Conservation (phyloP, 2,113 vertebrate genomes). For the Tringa solitaria region DNA sequence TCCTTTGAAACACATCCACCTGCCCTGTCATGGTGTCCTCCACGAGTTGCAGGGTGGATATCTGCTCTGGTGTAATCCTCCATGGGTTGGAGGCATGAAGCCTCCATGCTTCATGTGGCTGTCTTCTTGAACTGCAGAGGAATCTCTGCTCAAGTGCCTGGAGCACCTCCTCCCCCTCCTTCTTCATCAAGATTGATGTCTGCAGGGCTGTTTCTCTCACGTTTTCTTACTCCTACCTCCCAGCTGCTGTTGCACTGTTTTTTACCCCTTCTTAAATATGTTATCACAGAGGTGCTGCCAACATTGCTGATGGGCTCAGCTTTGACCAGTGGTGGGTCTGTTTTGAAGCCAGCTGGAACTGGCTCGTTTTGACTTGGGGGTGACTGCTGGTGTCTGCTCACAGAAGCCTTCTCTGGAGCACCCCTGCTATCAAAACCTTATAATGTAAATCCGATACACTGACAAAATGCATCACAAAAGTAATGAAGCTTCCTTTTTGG, state of each 20-base stretch:
- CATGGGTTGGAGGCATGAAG: background rate
- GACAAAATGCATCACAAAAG: background rate
- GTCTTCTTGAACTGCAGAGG: background rate
- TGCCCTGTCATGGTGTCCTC: background rate
- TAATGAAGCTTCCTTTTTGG: background rate
- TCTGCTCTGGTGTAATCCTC: background rate
- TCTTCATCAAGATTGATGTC: background rate
- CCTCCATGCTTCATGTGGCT: background rate
- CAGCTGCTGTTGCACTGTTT: background rate
- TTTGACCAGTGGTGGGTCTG: background rate
- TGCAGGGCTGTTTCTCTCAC: background rate
- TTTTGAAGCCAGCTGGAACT: background rate
- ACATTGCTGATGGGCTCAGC: accelerated
- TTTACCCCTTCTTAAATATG: background rate
- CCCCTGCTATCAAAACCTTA: background rate
- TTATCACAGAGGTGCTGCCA: background rate
- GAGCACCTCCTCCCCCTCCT: background rate
- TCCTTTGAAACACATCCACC: background rate
- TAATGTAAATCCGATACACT: accelerated
- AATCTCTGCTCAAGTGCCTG: background rate
- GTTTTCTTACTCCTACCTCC: background rate
- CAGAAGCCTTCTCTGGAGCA: background rate
- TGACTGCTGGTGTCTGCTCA: background rate
- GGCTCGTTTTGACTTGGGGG: accelerated
- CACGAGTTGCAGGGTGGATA: background rate